Evolutionary conservation across 2,888 invertebrate species (phyloP).

Genomic region (Cantharis rufa): DNA sequence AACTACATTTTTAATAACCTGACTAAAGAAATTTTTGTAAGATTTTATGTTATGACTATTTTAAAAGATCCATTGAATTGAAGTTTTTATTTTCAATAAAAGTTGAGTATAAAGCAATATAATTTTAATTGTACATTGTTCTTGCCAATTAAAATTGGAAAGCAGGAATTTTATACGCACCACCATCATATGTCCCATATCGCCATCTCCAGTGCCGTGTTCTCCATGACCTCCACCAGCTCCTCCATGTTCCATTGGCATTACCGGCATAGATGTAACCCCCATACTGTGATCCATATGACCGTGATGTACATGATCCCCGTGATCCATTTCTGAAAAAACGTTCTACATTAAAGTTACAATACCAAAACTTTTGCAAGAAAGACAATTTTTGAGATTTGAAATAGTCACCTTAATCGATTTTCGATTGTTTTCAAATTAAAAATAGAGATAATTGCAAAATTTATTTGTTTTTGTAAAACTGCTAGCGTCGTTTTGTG

Average conservation of each 20-base stretch:
- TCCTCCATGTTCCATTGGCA: neutral
- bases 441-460: too few species aligned
- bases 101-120: neutral
- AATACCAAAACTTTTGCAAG: neutral
- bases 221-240: neutral
- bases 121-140: neutral
- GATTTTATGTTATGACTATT: neutral
- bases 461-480: neutral
- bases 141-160: neutral
- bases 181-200: conserved; percentile 2
- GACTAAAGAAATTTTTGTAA: neutral
- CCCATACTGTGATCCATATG: conserved; percentile 8
- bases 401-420: neutral
- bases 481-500: neutral
- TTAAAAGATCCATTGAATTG: neutral
- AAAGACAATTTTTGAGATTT: neutral
- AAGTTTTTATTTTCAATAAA: neutral
- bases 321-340: conserved; percentile 23
- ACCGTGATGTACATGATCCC: conserved; percentile 4
- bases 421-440: neutral
- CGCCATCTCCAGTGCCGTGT: conserved; percentile 10
- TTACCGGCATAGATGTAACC: neutral
- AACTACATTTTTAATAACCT: neutral
- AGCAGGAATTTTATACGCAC: neutral
- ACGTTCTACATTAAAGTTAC: neutral